Percentiles rank a stretch among this genome's conserved stretches.
Conservation (phyloP, 2,113 vertebrate genomes). For the Phoxinus phoxinus region DNA sequence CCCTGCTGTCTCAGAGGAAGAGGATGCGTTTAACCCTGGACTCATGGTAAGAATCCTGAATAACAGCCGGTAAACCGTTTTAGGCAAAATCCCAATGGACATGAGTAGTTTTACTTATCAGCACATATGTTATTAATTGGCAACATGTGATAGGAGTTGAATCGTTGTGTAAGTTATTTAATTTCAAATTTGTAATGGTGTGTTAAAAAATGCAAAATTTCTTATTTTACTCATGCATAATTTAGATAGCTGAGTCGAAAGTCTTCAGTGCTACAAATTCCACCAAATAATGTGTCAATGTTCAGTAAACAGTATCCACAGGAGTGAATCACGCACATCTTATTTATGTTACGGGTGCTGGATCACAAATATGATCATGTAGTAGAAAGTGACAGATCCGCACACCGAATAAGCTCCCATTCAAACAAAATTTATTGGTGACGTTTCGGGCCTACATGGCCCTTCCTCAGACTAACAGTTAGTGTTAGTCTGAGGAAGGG, state of each 20-base stretch:
- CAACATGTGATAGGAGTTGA: background rate
- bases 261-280: background rate
- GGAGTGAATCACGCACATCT: no score
- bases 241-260: background rate
- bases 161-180: background rate
- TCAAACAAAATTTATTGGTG: no score
- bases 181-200: background rate
- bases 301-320: conserved; percentile 34
- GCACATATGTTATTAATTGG: conserved; percentile 30
- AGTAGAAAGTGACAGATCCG: no score
- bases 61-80: conserved; percentile 2
- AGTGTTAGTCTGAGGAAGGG: no score
- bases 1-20: background rate
- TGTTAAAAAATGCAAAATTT: background rate
- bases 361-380: no score
- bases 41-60: background rate
- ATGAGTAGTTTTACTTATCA: background rate
- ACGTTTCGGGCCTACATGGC: no score
- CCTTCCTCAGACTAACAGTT: no score
- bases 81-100: background rate
- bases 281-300: conserved; percentile 2
- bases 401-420: no score
- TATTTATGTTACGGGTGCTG: no score
- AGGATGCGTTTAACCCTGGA: background rate
- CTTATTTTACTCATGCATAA: background rate